Evolutionary conservation across 2,113 vertebrate species (phyloP).

Genomic region (Oxygymnocypris stewartii): DNA sequence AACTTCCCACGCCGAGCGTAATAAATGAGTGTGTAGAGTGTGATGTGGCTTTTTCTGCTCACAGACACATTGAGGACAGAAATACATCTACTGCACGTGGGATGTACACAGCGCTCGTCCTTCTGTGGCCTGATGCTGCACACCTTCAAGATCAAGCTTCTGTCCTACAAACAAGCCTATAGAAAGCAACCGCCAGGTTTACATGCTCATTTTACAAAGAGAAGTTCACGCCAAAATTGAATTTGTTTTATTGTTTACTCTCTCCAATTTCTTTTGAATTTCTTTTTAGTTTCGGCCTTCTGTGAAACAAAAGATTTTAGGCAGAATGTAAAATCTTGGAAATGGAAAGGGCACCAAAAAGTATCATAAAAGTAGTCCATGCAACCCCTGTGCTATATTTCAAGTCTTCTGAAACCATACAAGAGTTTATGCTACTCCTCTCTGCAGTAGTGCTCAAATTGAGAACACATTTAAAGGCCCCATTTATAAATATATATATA

Average conservation of each 20-base stretch:
- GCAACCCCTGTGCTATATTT: not conserved
- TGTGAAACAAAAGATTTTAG: not conserved
- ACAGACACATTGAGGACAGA: slow-evolving; percentile 28
- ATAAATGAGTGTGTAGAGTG: not conserved
- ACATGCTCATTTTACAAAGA: not conserved
- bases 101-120: slow-evolving; percentile 3
- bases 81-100: slow-evolving; percentile 15
- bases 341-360: not conserved
- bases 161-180: slow-evolving; percentile 19
- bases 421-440: not conserved
- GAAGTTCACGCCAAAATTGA: not conserved
- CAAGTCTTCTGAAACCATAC: not conserved
- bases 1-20: slow-evolving; percentile 2
- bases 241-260: too few relatives aligned
- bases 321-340: not conserved
- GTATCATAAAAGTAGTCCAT: not conserved
- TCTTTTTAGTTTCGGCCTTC: not conserved
- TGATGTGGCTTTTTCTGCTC: too few relatives aligned
- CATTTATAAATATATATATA: not conserved
- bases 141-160: not conserved
- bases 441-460: not conserved
- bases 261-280: not conserved
- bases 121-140: not conserved
- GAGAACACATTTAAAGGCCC: not conserved
- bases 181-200: not conserved